Conservation (phyloP, 2,113 vertebrate species). For the Scolopax mira region DNA sequence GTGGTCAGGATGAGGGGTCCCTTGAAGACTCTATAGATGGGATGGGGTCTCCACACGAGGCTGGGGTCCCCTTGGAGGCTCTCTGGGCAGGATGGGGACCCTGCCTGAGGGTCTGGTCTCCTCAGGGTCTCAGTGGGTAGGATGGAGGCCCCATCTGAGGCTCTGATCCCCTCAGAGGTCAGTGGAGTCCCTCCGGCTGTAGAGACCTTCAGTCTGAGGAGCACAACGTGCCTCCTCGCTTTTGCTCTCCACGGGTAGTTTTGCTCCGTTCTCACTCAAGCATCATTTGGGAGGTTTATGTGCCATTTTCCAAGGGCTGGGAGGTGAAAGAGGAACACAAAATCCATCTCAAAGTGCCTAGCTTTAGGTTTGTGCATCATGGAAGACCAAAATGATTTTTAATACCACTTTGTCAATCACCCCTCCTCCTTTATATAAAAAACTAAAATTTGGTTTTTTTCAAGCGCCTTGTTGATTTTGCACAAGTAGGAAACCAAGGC, state of each 20-base stretch:
- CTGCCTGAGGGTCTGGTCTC: neutral
- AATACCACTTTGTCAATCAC: accelerated
- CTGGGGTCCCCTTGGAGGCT: neutral
- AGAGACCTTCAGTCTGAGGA: no score
- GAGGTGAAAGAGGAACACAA: accelerated
- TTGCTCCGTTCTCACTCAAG: no score
- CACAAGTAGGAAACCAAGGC: accelerated
- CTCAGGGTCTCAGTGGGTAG: no score
- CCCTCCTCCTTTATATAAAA: accelerated
- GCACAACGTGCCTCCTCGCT: accelerated
- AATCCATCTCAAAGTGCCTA: neutral
- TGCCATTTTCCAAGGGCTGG: accelerated
- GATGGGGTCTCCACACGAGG: neutral
- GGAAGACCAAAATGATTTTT: accelerated
- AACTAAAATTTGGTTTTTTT: neutral
- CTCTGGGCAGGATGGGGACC: neutral
- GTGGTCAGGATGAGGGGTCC: no score
- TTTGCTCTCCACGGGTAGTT: accelerated
- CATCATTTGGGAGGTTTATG: accelerated
- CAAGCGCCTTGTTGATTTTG: neutral
- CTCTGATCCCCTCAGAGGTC: neutral
- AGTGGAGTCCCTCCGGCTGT: accelerated
- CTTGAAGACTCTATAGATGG: no score
- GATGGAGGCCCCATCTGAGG: neutral
- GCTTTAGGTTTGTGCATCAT: accelerated